Base-by-base conservation (phyloP, 2,797 vertebrate species). In the Petrocephalus sullivani region DNA sequence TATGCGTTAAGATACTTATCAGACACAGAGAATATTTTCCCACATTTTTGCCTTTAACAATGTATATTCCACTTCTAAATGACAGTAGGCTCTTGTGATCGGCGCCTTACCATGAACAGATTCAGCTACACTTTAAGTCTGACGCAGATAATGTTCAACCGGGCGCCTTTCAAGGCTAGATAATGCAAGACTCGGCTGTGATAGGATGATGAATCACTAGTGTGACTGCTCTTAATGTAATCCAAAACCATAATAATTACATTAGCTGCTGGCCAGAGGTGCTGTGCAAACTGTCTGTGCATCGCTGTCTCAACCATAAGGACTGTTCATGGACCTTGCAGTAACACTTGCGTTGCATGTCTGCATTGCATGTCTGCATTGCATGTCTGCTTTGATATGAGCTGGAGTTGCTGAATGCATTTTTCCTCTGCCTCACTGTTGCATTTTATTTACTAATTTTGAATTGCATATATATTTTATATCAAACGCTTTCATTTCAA, bases 201-300 rank as follows among this genome's bases (percentile, higher is more conserved):
- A 53, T 88, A 67, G 90, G 84, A 89, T 85, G 81, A 89, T 90
- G 88, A 90, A 91, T 91, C 87, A 89, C 90, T 88, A 86, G 88
- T 89, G 87, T 90, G 87, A 87, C 85, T 75, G 88, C 64, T 86
- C 56, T 81, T 87, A 87, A 90, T 88, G 57, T 92, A 89, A 93
- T 93, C 94, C 91, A 94, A 90, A 91, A 93, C 92, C 87, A 81
- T 86, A 86, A 91, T 93, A 92, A 93, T 94, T 92, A 93, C 91
- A 87, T 21, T 91, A 85, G 91, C 90, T 91, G 90, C 75, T 87
- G 91, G 91, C 90, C 88, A 89, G 57, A 4, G 46, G 84, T 88
- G 61, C 88, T 57, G 85, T 89, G 85, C 85, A 91, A 87, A 90
- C 88, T 58, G 87, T 85, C 37, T 88, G 87, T 51, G 85, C 58